Base-by-base conservation (phyloP, 2,888 invertebrate genomes). In the Eupithecia vulgata region DNA sequence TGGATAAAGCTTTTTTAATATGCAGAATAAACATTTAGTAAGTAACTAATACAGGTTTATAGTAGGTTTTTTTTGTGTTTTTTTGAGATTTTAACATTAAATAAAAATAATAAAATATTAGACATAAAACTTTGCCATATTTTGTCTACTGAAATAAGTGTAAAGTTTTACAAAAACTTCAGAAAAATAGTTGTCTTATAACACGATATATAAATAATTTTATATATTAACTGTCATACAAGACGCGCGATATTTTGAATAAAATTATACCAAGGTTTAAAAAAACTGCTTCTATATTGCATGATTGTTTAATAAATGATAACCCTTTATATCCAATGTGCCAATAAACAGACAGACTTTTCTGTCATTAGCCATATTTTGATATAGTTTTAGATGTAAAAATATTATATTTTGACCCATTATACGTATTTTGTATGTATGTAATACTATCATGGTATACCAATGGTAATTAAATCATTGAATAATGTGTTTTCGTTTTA, bases 321-420 rank as follows among this genome's bases (percentile, higher is more conserved):
- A 35, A 52, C 21, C 57, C 64, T 69, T 68, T 74, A 87, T 85
- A 90, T 89, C 91, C 90, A 86, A 93, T 90, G 94, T 94, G 94
- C 94, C 94, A 94, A 94, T 85, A 87, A 87, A 85, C 83, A 80
- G 87, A 78, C 80, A 85, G 80, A 81, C 79, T 74, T 68, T 76
- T 84, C 90, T 88, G 91, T 93, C 91, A 80, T 84, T 91, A 94
- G 94, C 93, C 93, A 94, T 94, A 93, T 91, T 90, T 91, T 90
- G 82, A 90, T 88, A 86, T 90, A 91, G 88, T 84, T 86, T 88
- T 86, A 91, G 88, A 82, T 88, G 87, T 88, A 88, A 91, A 52
- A 90, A 88, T 90, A 88, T 87, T 85, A 87, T 88, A 88, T 87
- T 87, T 88, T 88, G 85, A 88, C 78, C 76, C 66, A 76, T 85